Evolutionary conservation across 2,113 vertebrate species (phyloP).

Genomic region (Phrynocephalus versicolor): DNA sequence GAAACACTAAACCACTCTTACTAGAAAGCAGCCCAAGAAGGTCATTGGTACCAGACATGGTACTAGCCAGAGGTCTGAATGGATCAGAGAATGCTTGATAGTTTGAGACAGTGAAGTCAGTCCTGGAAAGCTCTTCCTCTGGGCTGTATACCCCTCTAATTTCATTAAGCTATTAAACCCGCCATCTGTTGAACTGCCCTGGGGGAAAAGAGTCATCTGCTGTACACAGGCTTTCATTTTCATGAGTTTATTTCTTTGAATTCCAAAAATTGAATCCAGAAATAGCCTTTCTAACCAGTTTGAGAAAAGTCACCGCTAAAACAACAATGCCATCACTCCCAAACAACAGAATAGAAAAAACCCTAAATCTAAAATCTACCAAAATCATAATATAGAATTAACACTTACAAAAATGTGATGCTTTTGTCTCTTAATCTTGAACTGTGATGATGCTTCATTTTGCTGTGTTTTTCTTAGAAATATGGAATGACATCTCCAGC

Average conservation of each 20-base stretch:
- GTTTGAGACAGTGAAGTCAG: not conserved
- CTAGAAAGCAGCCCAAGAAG: not conserved
- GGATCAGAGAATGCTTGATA: not conserved
- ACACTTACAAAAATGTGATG: not conserved
- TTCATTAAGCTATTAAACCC: slow-evolving; percentile 23
- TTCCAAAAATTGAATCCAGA: not conserved
- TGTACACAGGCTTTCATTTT: slow-evolving; percentile 7
- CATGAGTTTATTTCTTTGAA: not conserved
- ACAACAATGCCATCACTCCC: not conserved
- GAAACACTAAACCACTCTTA: not conserved
- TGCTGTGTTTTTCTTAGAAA: not conserved
- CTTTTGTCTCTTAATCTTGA: not conserved
- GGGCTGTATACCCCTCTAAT: slow-evolving; percentile 5
- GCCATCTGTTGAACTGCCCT: slow-evolving; percentile 12
- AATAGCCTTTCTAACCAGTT: not conserved
- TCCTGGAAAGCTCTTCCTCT: not conserved
- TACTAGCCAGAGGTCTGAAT: no score
- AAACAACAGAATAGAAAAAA: not conserved
- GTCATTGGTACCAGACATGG: not conserved
- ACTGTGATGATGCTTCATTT: not conserved
- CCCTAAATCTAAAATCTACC: not conserved
- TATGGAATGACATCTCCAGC: not conserved
- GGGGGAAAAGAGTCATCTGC: not conserved
- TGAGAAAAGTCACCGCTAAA: not conserved
- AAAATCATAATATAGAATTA: not conserved